Base-by-base conservation (phyloP, 2,113 vertebrate species). In the Hoplias malabaricus region DNA sequence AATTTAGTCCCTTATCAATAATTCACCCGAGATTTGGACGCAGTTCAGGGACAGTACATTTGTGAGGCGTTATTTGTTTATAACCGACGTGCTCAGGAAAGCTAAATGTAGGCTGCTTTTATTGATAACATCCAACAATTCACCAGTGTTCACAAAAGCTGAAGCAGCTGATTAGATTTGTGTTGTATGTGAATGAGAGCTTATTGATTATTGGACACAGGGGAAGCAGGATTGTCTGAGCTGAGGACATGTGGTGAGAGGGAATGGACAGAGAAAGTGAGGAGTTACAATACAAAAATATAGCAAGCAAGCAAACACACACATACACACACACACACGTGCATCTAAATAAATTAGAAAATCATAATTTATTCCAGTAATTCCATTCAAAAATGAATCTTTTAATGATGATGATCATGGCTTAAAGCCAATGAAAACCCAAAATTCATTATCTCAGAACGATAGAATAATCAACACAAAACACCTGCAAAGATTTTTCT, bases 1-100 rank as follows among this genome's bases (percentile, higher is more conserved):
- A 56, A 71, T 63, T 50, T 71, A 63, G 13, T 3, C 68, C 59
- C 36, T 31, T 19, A 72, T 66, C 13, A 78, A 78, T 72, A 72
- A 72, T 72, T 71, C 46, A 78, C 33, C n/a, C 33, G 42, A 33
- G 23, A 14, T 31, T 43, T 57, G 53, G 53, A 57, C 19, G 6
- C 46, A 23, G 14, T 54, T 43, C 61, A 21, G 34, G 19, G 19
- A 34, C 3, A 16, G 6, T 56, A 11, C 10, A 14, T 31, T 53
- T 36, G 8, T 13, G 16, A 63, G 69, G 43, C 11, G n/a, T 31
- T 56, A 34, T 56, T 68, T 29, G 14, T 29, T 21, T 53, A 53
- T 46, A 12, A 53, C 14, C 14, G 21, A 2, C 10, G 13, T 69
- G 46, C 8, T 34, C 14, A 40, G 40, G 36, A 6, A 7, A 53